A percentile compares a stretch with the other conserved stretches of the same genome.
Conservation (phyloP, 2,797 vertebrate species). For the Margarornis squamiger region DNA sequence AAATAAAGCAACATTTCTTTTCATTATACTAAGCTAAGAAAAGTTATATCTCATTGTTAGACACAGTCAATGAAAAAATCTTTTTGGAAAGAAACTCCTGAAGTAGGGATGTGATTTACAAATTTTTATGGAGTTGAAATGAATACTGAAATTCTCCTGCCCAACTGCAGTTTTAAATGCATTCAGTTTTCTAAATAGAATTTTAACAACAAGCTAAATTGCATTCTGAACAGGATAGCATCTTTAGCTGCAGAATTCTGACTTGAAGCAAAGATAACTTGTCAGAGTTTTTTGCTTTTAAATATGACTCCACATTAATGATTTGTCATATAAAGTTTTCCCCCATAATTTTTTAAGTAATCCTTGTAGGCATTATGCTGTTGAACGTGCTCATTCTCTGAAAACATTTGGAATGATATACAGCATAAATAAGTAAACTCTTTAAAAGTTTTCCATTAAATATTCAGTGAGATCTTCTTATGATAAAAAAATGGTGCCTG, state of each 20-base stretch:
- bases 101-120: not conserved
- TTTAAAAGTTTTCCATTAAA: not conserved
- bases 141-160: not conserved
- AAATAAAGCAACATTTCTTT: not conserved
- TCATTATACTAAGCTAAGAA: not conserved
- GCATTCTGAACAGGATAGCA: not conserved
- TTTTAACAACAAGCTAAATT: not conserved
- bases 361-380: not conserved
- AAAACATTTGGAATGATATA: not conserved
- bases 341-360: not conserved
- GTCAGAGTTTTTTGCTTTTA: not conserved
- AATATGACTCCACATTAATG: not conserved
- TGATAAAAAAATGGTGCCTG: not conserved
- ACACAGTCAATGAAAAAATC: not conserved
- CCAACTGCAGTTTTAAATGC: not conserved
- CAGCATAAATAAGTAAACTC: not conserved
- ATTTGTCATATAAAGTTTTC: not conserved
- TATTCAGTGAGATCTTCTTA: not conserved
- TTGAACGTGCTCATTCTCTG: not conserved
- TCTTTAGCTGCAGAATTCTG: not conserved
- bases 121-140: not conserved
- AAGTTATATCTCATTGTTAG: not conserved
- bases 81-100: not conserved
- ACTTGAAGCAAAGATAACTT: not conserved
- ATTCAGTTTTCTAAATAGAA: not conserved